A percentile compares a stretch with the other conserved stretches of the same genome.
Evolutionary conservation across 2,797 vertebrate genomes (phyloP).

Genomic region (Synaphobranchus kaupii): DNA sequence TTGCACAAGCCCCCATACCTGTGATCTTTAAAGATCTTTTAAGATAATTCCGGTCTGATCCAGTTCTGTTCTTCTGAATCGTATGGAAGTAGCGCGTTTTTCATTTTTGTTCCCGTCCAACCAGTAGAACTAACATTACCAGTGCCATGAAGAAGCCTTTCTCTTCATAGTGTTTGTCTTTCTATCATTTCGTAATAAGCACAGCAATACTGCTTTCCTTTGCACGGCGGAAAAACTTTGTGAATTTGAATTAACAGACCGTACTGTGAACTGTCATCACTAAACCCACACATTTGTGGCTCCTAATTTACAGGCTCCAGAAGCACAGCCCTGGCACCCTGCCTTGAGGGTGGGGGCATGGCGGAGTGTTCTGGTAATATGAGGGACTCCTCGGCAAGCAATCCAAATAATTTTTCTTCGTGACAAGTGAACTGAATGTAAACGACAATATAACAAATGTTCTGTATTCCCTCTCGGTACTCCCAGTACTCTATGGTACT

Average conservation of each 20-base stretch:
- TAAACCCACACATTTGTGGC: neutral
- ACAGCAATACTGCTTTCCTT: neutral
- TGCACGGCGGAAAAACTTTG: neutral
- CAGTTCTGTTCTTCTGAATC: neutral
- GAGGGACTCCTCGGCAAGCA: neutral
- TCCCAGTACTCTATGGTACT: neutral
- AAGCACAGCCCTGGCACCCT: neutral
- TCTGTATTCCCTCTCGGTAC: neutral
- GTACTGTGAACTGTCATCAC: neutral
- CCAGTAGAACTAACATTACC: conserved; percentile 2
- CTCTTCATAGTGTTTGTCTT: neutral
- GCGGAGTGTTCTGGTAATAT: neutral
- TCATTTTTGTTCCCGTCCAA: conserved; percentile 11
- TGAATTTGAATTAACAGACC: neutral
- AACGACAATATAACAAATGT: neutral
- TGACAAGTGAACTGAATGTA: neutral
- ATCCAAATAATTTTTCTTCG: neutral
- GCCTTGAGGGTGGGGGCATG: neutral
- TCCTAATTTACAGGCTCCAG: neutral
- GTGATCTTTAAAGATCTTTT: conserved; percentile 3
- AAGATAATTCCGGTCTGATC: neutral
- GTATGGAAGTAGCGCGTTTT: neutral
- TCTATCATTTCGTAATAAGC: neutral
- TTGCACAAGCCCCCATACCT: conserved; percentile 16
- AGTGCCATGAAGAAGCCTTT: neutral